These are phyloP conservation scores for Lacerta agilis DNA, from an alignment of 2,797 vertebrate species.

Conservation along the genomic window DNA sequence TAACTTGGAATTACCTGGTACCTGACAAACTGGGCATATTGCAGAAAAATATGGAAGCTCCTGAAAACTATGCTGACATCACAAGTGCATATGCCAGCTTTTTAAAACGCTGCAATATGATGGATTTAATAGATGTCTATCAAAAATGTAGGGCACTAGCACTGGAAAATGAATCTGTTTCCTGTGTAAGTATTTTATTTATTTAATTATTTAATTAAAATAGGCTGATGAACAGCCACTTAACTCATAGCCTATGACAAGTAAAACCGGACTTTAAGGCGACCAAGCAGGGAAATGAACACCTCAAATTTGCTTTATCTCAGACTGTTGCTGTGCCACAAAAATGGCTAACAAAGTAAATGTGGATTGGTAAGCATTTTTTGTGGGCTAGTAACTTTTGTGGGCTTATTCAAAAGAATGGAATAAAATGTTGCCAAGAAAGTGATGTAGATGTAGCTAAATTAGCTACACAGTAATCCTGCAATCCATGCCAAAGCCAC, in stretches of 20 bases:
- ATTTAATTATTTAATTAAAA: constrained; percentile 17
- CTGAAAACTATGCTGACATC: constrained; percentile 85
- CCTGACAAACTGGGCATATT: constrained; percentile 87
- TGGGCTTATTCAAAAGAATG: background rate
- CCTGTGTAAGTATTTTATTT: constrained; percentile 82
- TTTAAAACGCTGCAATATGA: constrained; percentile 85
- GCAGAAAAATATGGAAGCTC: constrained; percentile 69
- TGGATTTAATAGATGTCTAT: constrained; percentile 91
- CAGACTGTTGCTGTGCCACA: background rate
- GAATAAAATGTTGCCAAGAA: constrained; percentile 18
- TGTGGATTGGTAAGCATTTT: constrained; percentile 1
- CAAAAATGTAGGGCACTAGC: constrained; percentile 79
- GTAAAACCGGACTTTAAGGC: background rate
- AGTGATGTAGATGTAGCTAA: constrained; percentile 4
- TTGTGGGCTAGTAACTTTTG: background rate
- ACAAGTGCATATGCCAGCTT: constrained; percentile 85
- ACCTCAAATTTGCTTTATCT: background rate
- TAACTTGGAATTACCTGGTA: constrained; percentile 90
- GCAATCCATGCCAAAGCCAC: background rate
- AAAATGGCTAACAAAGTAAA: background rate
- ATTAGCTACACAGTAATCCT: constrained; percentile 7
- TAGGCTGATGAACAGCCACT: background rate
- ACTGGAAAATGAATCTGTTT: constrained; percentile 76
- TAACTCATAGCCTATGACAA: background rate
- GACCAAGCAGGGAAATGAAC: background rate